A percentile compares a stretch with the other conserved stretches of the same genome.
Evolutionary conservation across 2,113 vertebrate species (phyloP).

Genomic region (Pogona vitticeps): DNA sequence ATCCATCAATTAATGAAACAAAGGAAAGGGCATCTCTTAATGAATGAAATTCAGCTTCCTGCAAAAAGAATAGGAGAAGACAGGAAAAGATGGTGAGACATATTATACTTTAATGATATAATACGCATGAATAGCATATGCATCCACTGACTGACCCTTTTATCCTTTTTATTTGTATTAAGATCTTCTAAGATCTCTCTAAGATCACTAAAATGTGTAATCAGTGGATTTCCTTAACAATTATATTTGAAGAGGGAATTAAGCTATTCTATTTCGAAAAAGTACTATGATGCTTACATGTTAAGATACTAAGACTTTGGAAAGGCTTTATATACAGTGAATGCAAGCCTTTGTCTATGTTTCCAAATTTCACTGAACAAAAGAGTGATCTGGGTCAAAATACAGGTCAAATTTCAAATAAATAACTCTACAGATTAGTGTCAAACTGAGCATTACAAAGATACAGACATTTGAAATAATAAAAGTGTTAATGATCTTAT

Average conservation of each 20-base stretch:
- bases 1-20: slow-evolving; percentile 94
- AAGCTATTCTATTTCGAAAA: neutral
- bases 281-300: neutral
- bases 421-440: neutral
- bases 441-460: neutral
- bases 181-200: too few relatives aligned
- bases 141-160: neutral
- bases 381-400: neutral
- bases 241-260: neutral
- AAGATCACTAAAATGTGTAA: neutral
- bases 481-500: too few relatives aligned
- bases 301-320: neutral
- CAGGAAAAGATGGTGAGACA: slow-evolving; percentile 17
- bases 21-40: slow-evolving; percentile 92
- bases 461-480: neutral
- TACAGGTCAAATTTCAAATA: neutral
- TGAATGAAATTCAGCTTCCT: slow-evolving; percentile 94
- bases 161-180: neutral
- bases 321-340: neutral
- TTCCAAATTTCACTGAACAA: neutral
- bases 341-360: neutral
- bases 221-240: neutral
- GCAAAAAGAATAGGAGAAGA: slow-evolving; percentile 27
- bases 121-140: neutral
- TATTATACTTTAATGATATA: neutral